phyloP scores from a whole-genome alignment of 1,140 invertebrate species.

The Ladona fulva region DNA sequence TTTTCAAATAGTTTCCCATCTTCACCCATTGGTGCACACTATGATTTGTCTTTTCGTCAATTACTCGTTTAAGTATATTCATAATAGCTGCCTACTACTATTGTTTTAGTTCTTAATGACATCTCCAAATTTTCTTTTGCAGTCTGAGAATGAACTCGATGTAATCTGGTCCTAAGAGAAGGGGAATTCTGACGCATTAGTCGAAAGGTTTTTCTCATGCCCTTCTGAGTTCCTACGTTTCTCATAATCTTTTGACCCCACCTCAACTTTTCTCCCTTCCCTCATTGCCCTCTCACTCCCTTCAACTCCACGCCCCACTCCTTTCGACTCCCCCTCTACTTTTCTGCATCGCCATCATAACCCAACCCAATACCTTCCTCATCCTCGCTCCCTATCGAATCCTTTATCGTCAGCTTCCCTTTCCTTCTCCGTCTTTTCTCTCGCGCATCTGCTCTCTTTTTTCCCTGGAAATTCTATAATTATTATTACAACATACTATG shows the following conservation, averaged over 20 bases:
- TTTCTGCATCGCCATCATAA: not conserved
- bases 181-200: not conserved
- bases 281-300: not conserved
- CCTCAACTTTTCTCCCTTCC: not conserved
- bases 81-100: too few species aligned
- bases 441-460: not conserved
- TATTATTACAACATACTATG: too few species aligned
- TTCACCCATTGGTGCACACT: too few species aligned
- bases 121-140: not conserved
- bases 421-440: not conserved
- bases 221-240: not conserved
- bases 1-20: too few species aligned
- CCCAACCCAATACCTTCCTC: not conserved
- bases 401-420: not conserved
- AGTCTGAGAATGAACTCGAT: not conserved
- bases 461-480: too few species aligned
- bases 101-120: too few species aligned
- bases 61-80: too few species aligned
- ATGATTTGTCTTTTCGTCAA: too few species aligned
- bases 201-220: not conserved
- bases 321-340: not conserved
- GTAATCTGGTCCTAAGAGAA: not conserved
- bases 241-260: not conserved
- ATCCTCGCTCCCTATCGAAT: not conserved
- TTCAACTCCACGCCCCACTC: not conserved